Percentiles rank a stretch among this genome's conserved stretches.
These are phyloP conservation scores for Cerceris ruficornis DNA, from an alignment of 2,888 invertebrate species.

Conservation along the genomic window DNA sequence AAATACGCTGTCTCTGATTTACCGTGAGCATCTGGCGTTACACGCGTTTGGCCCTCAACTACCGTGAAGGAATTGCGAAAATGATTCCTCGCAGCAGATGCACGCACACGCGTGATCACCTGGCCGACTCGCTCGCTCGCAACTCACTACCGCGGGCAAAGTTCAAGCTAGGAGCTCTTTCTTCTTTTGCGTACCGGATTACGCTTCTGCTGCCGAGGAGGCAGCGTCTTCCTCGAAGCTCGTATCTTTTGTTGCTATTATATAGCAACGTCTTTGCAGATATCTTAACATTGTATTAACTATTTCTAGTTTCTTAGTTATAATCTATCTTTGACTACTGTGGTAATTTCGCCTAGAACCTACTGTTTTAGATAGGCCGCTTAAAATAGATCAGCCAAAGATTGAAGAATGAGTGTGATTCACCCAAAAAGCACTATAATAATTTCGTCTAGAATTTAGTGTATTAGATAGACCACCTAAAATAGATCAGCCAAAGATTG, in stretches of 20 bases:
- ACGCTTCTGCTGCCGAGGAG: constrained; percentile 55
- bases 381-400: no score
- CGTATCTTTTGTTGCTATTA: constrained; percentile 25
- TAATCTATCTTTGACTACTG: no score
- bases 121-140: constrained; percentile 51
- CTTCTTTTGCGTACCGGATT: constrained; percentile 66
- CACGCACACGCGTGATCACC: constrained; percentile 33
- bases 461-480: no score
- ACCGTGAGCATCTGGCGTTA: constrained; percentile 65
- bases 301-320: no score
- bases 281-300: no score
- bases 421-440: no score
- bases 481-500: constrained; percentile 15
- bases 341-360: no score
- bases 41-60: constrained; percentile 12
- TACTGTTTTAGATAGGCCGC: no score
- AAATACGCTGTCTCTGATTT: constrained; percentile 68
- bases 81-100: constrained; percentile 15
- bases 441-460: no score
- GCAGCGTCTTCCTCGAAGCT: constrained; percentile 53
- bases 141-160: constrained; percentile 66
- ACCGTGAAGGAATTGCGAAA: constrained; percentile 2
- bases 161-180: constrained; percentile 63
- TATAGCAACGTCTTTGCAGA: no score
- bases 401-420: constrained; percentile 13